Percentiles rank a stretch among this genome's conserved stretches.
Evolutionary conservation across 2,888 invertebrate species (phyloP).

Genomic region (Acanthopleura granulata): DNA sequence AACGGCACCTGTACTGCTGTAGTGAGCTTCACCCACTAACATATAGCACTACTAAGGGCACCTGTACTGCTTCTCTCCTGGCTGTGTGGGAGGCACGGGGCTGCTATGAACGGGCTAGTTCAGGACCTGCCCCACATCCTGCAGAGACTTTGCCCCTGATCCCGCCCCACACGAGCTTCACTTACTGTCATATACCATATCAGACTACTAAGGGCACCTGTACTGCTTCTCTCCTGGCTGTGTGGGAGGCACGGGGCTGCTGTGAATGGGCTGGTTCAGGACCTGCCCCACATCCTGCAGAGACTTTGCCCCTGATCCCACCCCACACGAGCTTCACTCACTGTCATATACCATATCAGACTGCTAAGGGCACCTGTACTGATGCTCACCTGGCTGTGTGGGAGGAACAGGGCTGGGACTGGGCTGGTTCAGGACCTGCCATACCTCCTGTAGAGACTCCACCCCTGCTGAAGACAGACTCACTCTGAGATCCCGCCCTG

Average conservation of each 20-base stretch:
- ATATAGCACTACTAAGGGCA: no score
- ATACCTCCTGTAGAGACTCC: constrained; percentile 63
- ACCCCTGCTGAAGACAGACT: constrained; percentile 65
- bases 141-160: constrained; percentile 61
- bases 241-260: constrained; percentile 28
- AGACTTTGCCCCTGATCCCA: constrained; percentile 62
- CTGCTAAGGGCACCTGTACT: no score
- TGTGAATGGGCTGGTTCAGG: constrained; percentile 55
- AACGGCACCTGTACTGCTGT: no score
- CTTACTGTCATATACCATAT: no score
- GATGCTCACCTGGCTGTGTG: not conserved
- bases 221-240: no score
- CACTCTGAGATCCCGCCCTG: constrained; percentile 35
- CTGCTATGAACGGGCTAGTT: constrained; percentile 53
- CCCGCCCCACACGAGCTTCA: no score
- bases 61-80: no score
- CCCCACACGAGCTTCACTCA: no score
- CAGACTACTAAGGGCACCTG: no score
- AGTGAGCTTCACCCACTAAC: no score
- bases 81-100: not conserved
- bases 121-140: constrained; percentile 65
- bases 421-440: constrained; percentile 62
- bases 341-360: no score
- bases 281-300: constrained; percentile 65
- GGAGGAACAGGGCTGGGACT: constrained; percentile 33